Evolutionary conservation across 2,113 vertebrate species (phyloP), one percentile per base, ranked within the genome.

Genomic region (Xiphophorus maculatus): DNA sequence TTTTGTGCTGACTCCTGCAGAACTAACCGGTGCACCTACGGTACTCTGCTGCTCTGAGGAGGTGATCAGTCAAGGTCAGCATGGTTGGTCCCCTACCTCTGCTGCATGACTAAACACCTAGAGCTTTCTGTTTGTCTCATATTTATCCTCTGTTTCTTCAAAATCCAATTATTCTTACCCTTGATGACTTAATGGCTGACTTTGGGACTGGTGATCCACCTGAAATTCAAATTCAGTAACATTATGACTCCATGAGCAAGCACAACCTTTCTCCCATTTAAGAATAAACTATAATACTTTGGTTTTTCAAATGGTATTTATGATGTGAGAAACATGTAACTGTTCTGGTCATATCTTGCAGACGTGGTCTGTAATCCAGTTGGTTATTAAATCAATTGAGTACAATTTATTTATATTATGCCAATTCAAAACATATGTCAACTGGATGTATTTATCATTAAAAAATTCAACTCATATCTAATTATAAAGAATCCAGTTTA

Each of bases 21-120:
- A 89, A 80, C n/a, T 35, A 61, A 44, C 42, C 30, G 17, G 61
- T 29, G 28, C 63, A 48, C 69, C 63, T 80, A 30, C n/a, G n/a
- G n/a, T n/a, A n/a, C 73, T 69, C 74, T 29, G 66, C 69, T 69
- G 68, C 77, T 75, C 63, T 29, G 58, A 71, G 76, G 76, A 80
- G 79, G 88, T 75, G 83, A 90, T 86, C 82, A 82, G 79, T 89
- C 90, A 88, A 90, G 88, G 88, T 89, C 85, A 75, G 37, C 37
- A 64, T 66, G 32, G 62, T 70, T 66, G 65, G 75, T 70, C 54
- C 78, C 76, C 33, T 80, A 51, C 80, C 44, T 63, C 81, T 51
- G 29, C 76, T 82, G 87, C 85, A 88, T 84, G 64, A 76, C 25
- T 86, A 87, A 91, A 90, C 80, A 82, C 67, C 37, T 73, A 37